These are phyloP conservation scores for Triplophysa siluroides DNA, from an alignment of 2,113 vertebrate species.

Conservation along the genomic window DNA sequence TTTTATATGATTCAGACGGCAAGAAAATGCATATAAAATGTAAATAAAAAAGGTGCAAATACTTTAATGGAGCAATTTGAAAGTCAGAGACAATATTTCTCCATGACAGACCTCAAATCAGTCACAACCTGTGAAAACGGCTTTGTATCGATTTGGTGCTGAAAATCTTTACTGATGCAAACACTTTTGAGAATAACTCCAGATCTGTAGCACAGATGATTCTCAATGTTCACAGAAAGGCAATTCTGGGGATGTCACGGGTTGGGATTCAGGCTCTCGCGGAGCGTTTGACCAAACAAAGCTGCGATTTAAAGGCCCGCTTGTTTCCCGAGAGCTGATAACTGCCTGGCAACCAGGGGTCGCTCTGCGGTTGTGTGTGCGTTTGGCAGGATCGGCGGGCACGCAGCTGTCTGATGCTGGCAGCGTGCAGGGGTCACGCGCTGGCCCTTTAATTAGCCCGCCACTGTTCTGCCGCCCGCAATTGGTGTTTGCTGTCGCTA, in stretches of 20 bases:
- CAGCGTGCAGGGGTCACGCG: conserved; percentile 65
- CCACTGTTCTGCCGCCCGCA: conserved; percentile 78
- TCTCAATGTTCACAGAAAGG: background rate
- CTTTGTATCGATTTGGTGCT: too few relatives aligned
- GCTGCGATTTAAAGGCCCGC: conserved; percentile 42
- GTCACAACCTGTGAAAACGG: too few relatives aligned
- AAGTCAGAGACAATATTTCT: too few relatives aligned
- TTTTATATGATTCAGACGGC: too few relatives aligned
- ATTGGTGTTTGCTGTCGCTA: conserved; percentile 85
- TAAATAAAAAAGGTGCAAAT: too few relatives aligned
- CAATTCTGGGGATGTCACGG: conserved; percentile 29
- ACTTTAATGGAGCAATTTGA: too few relatives aligned
- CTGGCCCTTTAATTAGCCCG: conserved; percentile 85
- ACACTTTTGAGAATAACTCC: too few relatives aligned
- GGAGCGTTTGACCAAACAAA: conserved; percentile 59
- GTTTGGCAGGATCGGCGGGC: conserved; percentile 57
- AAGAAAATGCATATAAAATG: too few relatives aligned
- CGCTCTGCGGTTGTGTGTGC: conserved; percentile 38
- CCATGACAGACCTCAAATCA: too few relatives aligned
- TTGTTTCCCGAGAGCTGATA: conserved; percentile 58
- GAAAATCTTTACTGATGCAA: too few relatives aligned
- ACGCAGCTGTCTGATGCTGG: conserved; percentile 81
- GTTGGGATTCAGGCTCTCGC: conserved; percentile 50
- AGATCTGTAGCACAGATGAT: too few relatives aligned
- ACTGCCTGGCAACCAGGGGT: conserved; percentile 67